Base-by-base conservation (phyloP, 1,140 invertebrate genomes). In the Babylonia areolata region DNA sequence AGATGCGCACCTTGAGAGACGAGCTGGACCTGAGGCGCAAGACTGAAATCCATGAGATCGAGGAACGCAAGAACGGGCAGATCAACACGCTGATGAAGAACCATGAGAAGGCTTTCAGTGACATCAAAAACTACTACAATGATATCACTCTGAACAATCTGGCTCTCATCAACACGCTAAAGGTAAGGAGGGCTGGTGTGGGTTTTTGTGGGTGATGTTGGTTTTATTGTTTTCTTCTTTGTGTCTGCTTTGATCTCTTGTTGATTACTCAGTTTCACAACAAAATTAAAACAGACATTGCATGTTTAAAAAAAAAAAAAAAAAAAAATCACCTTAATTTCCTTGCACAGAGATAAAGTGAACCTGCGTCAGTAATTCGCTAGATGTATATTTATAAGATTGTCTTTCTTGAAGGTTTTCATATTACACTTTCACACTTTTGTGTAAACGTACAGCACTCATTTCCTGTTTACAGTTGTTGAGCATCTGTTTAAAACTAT, bases 101-200 rank as follows among this genome's bases (percentile, higher is more conserved):
- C 89, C 97, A 99, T 92, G 97, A 98, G 87, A 96, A 96, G 90
- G 96, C 97, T 0, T 97, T 98, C 92, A 95, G 96, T 73, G 97
- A 98, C 92, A 96, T 98, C 92, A 98, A 98, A 94, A 97, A 97
- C 93, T 99, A 98, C 95, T 99, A 98, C 90, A 98, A 98, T 91
- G 97, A 98, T 89, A 98, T 99, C 69, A 98, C 97, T 1, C 93
- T 98, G 0, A 98, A 98, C 93, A 99, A 98, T 94, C 95, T 99
- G 85, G 97, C 96, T 80, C 94, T 98, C 15, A 98, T 98, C 46
- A 96, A 96, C 87, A 97, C 96, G 90, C 94, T 98, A 54, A 97
- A 97, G 95, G 96, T 96, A 93, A 84, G 87, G 9, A 51, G 46
- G 46, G 46, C 46, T 12, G 46, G 46, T 17, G 9, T 51, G 9